Conservation (phyloP, 1,140 invertebrate species). For the Chironomus tepperi region DNA sequence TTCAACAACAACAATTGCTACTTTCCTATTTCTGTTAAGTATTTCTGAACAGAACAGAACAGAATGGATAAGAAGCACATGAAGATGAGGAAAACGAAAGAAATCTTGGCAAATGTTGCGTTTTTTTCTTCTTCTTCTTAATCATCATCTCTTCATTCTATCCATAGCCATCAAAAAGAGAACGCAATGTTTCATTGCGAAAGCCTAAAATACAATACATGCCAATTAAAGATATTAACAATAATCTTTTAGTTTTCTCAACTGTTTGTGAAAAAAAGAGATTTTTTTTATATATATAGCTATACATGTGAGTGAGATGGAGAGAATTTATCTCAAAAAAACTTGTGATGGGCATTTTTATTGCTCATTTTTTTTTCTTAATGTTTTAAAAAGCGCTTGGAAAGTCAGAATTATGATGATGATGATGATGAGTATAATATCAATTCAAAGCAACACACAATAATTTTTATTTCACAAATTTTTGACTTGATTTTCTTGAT, state of each 20-base stretch:
- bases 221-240: constrained; percentile 14
- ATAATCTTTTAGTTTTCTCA: constrained; percentile 9
- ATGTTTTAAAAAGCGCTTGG: not conserved
- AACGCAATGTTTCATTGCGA: not conserved
- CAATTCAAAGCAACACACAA: constrained; percentile 13
- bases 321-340: too few relatives aligned
- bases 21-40: too few relatives aligned
- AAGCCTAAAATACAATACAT: not conserved
- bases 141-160: too few relatives aligned
- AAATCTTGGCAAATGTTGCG: too few relatives aligned
- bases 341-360: too few relatives aligned
- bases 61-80: too few relatives aligned
- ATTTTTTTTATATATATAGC: not conserved
- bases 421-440: constrained; percentile 14
- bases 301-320: too few relatives aligned
- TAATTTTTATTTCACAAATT: not conserved
- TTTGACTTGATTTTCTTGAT: too few relatives aligned
- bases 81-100: too few relatives aligned
- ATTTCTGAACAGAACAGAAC: too few relatives aligned
- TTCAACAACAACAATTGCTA: too few relatives aligned
- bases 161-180: not conserved
- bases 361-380: not conserved
- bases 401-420: not conserved
- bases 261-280: not conserved
- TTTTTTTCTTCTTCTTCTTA: too few relatives aligned